phyloP scores from a whole-genome alignment of 2,797 vertebrate species.

The Parauchenoglanis ngamensis region DNA sequence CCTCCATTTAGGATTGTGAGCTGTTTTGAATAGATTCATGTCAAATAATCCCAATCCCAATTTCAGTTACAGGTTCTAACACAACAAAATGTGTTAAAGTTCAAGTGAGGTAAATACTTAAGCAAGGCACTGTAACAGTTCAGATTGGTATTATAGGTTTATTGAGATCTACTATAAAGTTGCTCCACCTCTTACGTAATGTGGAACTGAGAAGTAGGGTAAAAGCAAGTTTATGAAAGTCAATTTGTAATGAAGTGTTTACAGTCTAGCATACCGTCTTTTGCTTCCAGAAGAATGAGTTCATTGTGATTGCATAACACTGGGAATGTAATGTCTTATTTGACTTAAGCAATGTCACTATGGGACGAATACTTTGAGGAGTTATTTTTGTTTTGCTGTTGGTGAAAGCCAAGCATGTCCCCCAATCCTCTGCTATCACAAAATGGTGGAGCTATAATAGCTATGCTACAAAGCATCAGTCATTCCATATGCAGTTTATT shows the following conservation, averaged over 20 bases:
- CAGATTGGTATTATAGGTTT: not conserved
- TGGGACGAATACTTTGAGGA: slow-evolving; percentile 4
- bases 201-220: not conserved
- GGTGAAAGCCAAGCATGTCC: not conserved
- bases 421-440: not conserved
- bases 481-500: slow-evolving; percentile 18
- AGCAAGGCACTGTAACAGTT: too few relatives aligned
- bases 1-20: too few relatives aligned
- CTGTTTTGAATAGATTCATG: too few relatives aligned
- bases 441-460: not conserved
- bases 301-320: not conserved
- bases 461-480: not conserved
- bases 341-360: slow-evolving; percentile 14
- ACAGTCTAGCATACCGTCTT: not conserved
- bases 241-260: slow-evolving; percentile 3
- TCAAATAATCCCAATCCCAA: too few relatives aligned
- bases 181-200: not conserved
- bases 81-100: too few relatives aligned
- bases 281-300: slow-evolving; percentile 13
- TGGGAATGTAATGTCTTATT: slow-evolving; percentile 5
- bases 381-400: slow-evolving; percentile 16
- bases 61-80: too few relatives aligned
- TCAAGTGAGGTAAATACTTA: too few relatives aligned
- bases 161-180: not conserved
- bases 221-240: not conserved